Evolutionary conservation across 2,888 invertebrate genomes (phyloP).

Genomic region (Sinopyrophorus schimmeli): DNA sequence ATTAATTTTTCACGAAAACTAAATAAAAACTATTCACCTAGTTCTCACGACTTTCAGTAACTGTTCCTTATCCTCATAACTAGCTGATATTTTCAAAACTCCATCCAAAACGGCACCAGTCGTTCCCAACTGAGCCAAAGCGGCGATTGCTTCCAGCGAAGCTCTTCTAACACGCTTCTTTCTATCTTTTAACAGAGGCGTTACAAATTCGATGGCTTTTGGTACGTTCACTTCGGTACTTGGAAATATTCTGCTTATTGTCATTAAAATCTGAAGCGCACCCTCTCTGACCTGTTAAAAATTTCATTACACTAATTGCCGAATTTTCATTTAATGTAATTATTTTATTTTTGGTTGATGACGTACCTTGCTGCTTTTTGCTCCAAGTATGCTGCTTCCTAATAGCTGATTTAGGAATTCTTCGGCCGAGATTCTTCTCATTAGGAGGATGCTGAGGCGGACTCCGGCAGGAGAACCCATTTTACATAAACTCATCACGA

Average conservation of each 20-base stretch:
- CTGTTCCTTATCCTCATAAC: slow-evolving; percentile 62
- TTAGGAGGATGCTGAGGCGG: slow-evolving; percentile 57
- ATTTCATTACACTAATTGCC: too few relatives aligned
- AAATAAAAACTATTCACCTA: too few relatives aligned
- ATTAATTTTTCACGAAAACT: too few relatives aligned
- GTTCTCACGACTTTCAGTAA: slow-evolving; percentile 73
- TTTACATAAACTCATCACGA: slow-evolving; percentile 55
- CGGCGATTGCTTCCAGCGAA: slow-evolving; percentile 77
- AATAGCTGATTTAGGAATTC: slow-evolving; percentile 39
- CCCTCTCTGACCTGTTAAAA: slow-evolving; percentile 66
- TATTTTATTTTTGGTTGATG: too few relatives aligned
- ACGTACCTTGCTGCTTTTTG: slow-evolving; percentile 44
- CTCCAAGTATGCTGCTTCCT: slow-evolving; percentile 37
- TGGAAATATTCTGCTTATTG: slow-evolving; percentile 76
- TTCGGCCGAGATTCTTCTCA: slow-evolving; percentile 58
- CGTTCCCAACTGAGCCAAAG: slow-evolving; percentile 73
- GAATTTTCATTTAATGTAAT: too few relatives aligned
- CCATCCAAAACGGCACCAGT: slow-evolving; percentile 66
- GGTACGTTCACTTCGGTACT: slow-evolving; percentile 65
- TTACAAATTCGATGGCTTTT: slow-evolving; percentile 49
- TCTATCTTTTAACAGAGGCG: slow-evolving; percentile 56
- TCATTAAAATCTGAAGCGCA: slow-evolving; percentile 74
- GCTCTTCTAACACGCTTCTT: slow-evolving; percentile 78
- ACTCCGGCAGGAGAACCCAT: slow-evolving; percentile 58
- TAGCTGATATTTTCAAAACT: slow-evolving; percentile 62